These are phyloP conservation scores for Orussus abietinus DNA, from an alignment of 1,140 invertebrate genomes.

Conservation along the genomic window DNA sequence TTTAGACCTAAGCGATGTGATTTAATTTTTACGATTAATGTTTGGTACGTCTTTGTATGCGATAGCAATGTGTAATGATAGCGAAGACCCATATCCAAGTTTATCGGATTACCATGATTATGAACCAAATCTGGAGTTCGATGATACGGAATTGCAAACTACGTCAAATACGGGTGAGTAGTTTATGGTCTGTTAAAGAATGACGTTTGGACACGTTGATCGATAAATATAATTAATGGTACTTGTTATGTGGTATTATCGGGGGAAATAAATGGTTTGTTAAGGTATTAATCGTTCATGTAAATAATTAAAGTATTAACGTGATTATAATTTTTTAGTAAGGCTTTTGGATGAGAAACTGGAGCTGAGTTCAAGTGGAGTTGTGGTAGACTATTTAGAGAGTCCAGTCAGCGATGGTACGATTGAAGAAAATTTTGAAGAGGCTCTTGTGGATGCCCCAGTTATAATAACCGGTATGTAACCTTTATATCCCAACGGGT, in stretches of 20 bases:
- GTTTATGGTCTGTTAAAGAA: too few species aligned
- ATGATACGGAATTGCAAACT: constrained; percentile 82
- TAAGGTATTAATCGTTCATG: too few species aligned
- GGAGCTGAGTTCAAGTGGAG: constrained; percentile 45
- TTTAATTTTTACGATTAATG: constrained; percentile 6
- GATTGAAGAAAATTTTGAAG: constrained; percentile 91
- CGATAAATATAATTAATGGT: too few species aligned
- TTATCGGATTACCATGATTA: constrained; percentile 89
- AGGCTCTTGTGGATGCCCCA: constrained; percentile 71
- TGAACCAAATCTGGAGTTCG: constrained; percentile 92
- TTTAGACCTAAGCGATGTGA: constrained; percentile 3
- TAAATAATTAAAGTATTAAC: too few species aligned
- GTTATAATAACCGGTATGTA: constrained; percentile 53
- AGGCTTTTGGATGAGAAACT: constrained; percentile 58
- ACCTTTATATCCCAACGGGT: constrained; percentile 40
- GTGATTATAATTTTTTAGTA: constrained; percentile 16
- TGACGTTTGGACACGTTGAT: too few species aligned
- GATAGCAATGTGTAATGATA: constrained; percentile 52
- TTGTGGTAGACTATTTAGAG: constrained; percentile 62
- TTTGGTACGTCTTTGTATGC: constrained; percentile 11
- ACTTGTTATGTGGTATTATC: too few species aligned
- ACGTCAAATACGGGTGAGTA: constrained; percentile 44
- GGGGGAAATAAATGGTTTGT: too few species aligned
- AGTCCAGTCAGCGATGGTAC: constrained; percentile 81
- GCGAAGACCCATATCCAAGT: constrained; percentile 82